Base-by-base conservation (phyloP, 2,797 vertebrate species). In the Cynopterus sphinx region DNA sequence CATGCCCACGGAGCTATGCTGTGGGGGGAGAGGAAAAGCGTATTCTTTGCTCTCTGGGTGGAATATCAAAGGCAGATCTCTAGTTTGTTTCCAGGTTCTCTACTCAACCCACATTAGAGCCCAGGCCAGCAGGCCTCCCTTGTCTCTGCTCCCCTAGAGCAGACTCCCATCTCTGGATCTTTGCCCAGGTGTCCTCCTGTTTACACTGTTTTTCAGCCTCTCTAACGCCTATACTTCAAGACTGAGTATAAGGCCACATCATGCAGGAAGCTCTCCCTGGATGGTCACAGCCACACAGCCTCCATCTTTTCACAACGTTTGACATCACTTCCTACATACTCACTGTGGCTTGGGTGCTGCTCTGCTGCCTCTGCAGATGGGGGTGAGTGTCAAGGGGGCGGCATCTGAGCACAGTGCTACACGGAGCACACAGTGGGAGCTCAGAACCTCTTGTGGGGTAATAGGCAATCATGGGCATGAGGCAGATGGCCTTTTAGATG, bases 1-100 rank as follows among this genome's bases (percentile, higher is more conserved):
- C 43, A 33, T 0, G 4, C 9, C 39, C 4, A 0, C 31, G 41
- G 53, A 73, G 82, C n/a, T 15, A 22, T 0, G 9, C 33, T 31
- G 15, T 12, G 1, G 12, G 9, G 51, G 65, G 10, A 84, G 4
- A 8, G 61, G 13, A 79, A 70, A 46, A 53, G 19, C 28, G 2
- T 2, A 15, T 55, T 26, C 36, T 61, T 89, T 26, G 33, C 15
- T 57, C 21, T 71, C 81, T 43, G 68, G 22, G 43, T 78, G 36
- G 71, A 51, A 67, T n/a, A 46, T 33, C 33, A 51, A 74, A 84
- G 39, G 24, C 33, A 81, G 59, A 10, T 28, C 36, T 84, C 39
- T 57, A 39, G 73, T 41, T 70, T 43, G 15, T 24, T 36, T 12
- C 7, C 51, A 57, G n/a, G 11, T 59, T 71, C 70, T 59, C 33